Conservation (phyloP, 2,797 vertebrate species). For the Atherinosoma microstoma region DNA sequence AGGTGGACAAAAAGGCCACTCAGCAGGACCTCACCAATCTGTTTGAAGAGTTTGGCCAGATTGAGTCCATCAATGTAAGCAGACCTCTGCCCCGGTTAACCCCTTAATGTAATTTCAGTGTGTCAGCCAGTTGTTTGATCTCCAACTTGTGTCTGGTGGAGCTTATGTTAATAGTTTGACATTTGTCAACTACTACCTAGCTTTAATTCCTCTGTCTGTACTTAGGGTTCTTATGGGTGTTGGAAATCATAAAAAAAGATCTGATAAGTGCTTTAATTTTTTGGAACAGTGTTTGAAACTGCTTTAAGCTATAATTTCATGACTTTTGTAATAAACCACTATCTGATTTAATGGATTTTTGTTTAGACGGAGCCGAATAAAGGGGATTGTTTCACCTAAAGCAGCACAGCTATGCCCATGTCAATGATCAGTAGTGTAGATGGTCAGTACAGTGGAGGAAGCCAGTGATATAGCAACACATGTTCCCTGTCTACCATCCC, state of each 20-base stretch:
- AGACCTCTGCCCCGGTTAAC: neutral
- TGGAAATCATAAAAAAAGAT: neutral
- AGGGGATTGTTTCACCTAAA: too few relatives aligned
- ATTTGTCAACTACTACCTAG: neutral
- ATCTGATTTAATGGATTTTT: too few relatives aligned
- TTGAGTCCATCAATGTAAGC: conserved; percentile 98
- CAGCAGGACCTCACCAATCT: conserved; percentile 98
- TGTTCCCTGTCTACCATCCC: too few relatives aligned
- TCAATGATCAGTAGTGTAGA: too few relatives aligned
- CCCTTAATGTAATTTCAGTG: neutral
- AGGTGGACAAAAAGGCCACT: conserved; percentile 98
- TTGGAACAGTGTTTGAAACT: neutral
- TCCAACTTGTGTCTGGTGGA: neutral
- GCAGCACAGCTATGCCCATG: too few relatives aligned
- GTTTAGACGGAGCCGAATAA: too few relatives aligned
- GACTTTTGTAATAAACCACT: too few relatives aligned
- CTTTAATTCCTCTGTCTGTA: neutral
- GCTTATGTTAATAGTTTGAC: neutral
- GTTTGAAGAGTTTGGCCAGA: conserved; percentile 99
- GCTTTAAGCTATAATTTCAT: too few relatives aligned
- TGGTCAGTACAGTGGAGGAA: too few relatives aligned
- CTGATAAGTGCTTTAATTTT: neutral
- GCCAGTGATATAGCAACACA: too few relatives aligned
- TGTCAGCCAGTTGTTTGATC: conserved; percentile 16
- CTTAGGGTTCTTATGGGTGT: neutral